Evolutionary conservation across 2,888 invertebrate genomes (phyloP).

Genomic region (Dryococelus australis): DNA sequence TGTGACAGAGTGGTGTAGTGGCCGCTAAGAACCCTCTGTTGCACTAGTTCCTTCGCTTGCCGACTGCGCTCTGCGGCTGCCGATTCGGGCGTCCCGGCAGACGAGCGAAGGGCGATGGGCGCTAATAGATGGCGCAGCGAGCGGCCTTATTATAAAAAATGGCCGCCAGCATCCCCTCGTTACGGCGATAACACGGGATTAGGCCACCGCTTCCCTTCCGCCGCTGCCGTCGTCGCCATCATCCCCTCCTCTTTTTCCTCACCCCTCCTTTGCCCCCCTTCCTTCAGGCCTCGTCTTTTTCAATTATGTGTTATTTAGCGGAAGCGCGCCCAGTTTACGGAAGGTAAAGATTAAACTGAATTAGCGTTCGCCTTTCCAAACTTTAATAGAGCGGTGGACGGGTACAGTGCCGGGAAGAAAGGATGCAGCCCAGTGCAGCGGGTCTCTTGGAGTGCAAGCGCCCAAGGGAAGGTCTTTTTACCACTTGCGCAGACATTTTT

Average conservation of each 20-base stretch:
- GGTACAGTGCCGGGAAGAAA: slow-evolving; percentile 18
- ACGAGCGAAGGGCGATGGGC: background rate
- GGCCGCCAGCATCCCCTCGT: slow-evolving; percentile 20
- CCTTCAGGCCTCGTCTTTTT: slow-evolving; percentile 36
- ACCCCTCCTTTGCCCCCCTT: background rate
- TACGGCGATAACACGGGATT: slow-evolving; percentile 26
- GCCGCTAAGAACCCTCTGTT: too few species aligned
- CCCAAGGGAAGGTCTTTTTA: background rate
- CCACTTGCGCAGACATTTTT: too few species aligned
- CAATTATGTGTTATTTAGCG: slow-evolving; percentile 43
- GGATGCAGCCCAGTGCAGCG: background rate
- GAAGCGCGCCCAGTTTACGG: slow-evolving; percentile 39
- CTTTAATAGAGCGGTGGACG: slow-evolving; percentile 31
- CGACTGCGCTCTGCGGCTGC: background rate
- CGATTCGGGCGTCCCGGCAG: background rate
- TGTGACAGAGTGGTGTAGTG: too few species aligned
- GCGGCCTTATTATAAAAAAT: slow-evolving; percentile 16
- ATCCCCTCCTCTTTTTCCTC: background rate
- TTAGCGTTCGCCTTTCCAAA: slow-evolving; percentile 34
- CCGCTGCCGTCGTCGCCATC: background rate
- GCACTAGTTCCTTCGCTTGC: too few species aligned
- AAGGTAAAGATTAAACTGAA: slow-evolving; percentile 43
- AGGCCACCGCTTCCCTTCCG: background rate
- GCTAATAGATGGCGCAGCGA: slow-evolving; percentile 1
- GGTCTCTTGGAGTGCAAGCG: background rate